Evolutionary conservation across 2,113 vertebrate genomes (phyloP).

Genomic region (Procavia capensis): DNA sequence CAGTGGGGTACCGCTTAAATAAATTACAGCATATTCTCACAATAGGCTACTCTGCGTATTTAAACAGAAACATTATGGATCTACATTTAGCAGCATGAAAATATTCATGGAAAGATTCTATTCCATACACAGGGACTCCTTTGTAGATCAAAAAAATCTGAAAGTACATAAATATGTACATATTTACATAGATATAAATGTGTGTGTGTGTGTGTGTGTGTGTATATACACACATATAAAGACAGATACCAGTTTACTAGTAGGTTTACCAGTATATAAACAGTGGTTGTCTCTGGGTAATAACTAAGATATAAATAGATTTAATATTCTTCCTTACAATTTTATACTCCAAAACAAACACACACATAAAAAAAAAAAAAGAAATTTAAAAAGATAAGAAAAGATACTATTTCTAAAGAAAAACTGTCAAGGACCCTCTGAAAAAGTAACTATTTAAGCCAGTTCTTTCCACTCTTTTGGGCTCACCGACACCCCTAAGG

Average conservation of each 20-base stretch:
- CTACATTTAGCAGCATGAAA: slow-evolving; percentile 35
- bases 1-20: neutral
- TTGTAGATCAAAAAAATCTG: neutral
- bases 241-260: neutral
- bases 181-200: neutral
- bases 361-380: neutral
- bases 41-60: neutral
- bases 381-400: slow-evolving; percentile 36
- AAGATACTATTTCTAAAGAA: neutral
- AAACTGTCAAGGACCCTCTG: neutral
- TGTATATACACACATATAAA: neutral
- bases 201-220: neutral
- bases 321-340: slow-evolving; percentile 27
- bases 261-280: neutral
- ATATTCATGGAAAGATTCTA: neutral
- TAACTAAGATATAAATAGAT: slow-evolving; percentile 21
- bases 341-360: slow-evolving; percentile 37
- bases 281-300: neutral
- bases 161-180: too few species aligned
- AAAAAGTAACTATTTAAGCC: slow-evolving; percentile 44
- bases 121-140: too few species aligned
- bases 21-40: neutral
- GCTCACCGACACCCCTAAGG: neutral
- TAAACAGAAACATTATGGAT: slow-evolving; percentile 24
- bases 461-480: neutral